Base-by-base conservation (phyloP, 92 coral and sea anemone species). In the Muricea muricata region DNA sequence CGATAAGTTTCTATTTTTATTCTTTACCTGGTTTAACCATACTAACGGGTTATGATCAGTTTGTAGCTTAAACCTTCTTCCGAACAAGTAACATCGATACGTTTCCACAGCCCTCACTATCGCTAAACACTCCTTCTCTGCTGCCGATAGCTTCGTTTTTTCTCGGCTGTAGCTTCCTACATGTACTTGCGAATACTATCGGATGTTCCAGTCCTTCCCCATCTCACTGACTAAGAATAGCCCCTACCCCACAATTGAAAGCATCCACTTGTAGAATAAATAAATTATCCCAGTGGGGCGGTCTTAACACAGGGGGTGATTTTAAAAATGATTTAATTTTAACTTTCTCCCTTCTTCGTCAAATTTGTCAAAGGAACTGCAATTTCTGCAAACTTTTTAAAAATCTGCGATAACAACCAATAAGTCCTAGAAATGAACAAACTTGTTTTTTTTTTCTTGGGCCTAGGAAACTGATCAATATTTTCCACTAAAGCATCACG, bases 261-360 rank as follows among this genome's bases (percentile, higher is more conserved):
- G 93, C 93, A 77, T 90, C 91, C 47, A 84, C 91, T 56, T 90
- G 89, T 28, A 90, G 54, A 20, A 91, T 79, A 65, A 90, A 90
- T 12, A 54, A 58, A 28, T 73, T 39, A 11, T 87, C 83, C 87
- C 87, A 91, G 31, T 83, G 57, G 11, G 92, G 92, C 3, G 86
- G 83, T 8, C 83, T 56, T 52, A 85, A 48, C 5, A 89, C 86
- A 3, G 89, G 92, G 0, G 83, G 57, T 1, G 63, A 33, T 18
- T 25, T 46, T 33, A 85, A 33, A 7, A 81, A 67, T 1, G 32
- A 45, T 33, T 89, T 89, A 35, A 80, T 9, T 4, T 37, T 37
- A 37, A 37, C 9, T 37, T 37, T 37, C 42, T 4, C 4, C 9
- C 9, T 37, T 37, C 9, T 9, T 37, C 5, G 89, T 85, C 4